A percentile compares a stretch with the other conserved stretches of the same genome.
Conservation (phyloP, 2,113 vertebrate genomes). For the Shinisaurus crocodilurus region DNA sequence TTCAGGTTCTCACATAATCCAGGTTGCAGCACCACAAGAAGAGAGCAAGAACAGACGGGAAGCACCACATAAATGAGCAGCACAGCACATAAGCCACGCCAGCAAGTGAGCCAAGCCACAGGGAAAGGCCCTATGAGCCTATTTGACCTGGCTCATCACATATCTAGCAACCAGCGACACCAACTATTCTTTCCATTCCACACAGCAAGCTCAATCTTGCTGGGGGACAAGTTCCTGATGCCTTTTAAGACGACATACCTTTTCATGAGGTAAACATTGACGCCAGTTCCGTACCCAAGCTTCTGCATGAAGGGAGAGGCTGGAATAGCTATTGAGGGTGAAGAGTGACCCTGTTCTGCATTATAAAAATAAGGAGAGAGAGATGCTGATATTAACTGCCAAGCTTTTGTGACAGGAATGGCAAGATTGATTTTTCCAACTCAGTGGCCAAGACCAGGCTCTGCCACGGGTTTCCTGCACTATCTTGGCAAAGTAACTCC, state of each 20-base stretch:
- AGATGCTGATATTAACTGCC: background rate
- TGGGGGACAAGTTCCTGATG: no score
- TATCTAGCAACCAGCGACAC: background rate
- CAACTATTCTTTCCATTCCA: background rate
- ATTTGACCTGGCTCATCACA: background rate
- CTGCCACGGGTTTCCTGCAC: no score
- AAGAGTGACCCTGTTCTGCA: conserved; percentile 26
- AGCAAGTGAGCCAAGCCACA: background rate
- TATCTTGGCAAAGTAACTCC: background rate
- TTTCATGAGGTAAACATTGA: conserved; percentile 93
- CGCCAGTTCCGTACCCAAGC: conserved; percentile 91
- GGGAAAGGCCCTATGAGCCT: background rate
- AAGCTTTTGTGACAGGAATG: accelerated
- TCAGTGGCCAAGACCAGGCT: background rate
- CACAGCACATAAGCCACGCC: background rate
- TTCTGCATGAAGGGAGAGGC: conserved; percentile 96
- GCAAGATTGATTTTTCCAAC: no score
- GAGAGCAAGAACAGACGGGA: background rate
- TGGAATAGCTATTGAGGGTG: conserved; percentile 80
- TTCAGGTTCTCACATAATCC: background rate
- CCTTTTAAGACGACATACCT: conserved; percentile 73
- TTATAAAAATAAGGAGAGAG: conserved; percentile 12
- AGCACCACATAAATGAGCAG: background rate
- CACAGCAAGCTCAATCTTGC: background rate
- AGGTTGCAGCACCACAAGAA: background rate